Percentiles rank a stretch among this genome's conserved stretches.
Conservation (phyloP, 2,888 invertebrate species). For the Fragum fragum region DNA sequence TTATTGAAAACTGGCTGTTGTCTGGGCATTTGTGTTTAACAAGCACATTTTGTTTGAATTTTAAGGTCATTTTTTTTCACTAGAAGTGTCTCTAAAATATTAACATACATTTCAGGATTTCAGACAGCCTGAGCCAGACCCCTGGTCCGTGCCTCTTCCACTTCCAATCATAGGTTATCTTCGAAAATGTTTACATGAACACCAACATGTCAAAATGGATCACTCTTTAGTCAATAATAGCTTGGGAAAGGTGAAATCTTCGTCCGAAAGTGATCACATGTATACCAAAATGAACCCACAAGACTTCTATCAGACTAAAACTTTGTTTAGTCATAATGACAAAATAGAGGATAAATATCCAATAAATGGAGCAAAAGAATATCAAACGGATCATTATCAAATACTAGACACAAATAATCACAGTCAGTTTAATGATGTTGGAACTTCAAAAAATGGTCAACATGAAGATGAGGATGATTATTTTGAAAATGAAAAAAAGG, state of each 20-base stretch:
- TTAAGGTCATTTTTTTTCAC: too few relatives aligned
- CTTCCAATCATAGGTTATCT: constrained; percentile 80
- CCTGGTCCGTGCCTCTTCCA: constrained; percentile 77
- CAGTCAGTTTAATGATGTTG: not conserved
- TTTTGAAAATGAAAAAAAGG: not conserved
- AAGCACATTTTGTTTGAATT: too few relatives aligned
- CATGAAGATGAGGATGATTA: not conserved
- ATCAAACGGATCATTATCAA: constrained; percentile 17
- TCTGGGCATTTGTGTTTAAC: too few relatives aligned
- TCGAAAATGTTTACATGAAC: constrained; percentile 72
- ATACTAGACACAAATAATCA: not conserved
- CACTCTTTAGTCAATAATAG: not conserved
- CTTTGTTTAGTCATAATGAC: not conserved
- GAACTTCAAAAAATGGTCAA: not conserved
- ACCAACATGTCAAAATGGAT: constrained; percentile 30
- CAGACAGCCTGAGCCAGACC: constrained; percentile 76
- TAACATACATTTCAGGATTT: constrained; percentile 72
- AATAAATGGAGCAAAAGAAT: not conserved
- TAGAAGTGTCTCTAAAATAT: too few relatives aligned
- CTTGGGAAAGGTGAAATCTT: not conserved
- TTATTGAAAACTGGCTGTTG: too few relatives aligned
- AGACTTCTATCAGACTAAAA: constrained; percentile 9
- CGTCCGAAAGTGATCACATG: constrained; percentile 1
- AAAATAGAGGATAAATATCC: not conserved
- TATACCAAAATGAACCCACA: constrained; percentile 7